Percentiles rank a stretch among this genome's conserved stretches.
phyloP scores from a whole-genome alignment of 2,113 vertebrate species.

The Eurystomus gularis region DNA sequence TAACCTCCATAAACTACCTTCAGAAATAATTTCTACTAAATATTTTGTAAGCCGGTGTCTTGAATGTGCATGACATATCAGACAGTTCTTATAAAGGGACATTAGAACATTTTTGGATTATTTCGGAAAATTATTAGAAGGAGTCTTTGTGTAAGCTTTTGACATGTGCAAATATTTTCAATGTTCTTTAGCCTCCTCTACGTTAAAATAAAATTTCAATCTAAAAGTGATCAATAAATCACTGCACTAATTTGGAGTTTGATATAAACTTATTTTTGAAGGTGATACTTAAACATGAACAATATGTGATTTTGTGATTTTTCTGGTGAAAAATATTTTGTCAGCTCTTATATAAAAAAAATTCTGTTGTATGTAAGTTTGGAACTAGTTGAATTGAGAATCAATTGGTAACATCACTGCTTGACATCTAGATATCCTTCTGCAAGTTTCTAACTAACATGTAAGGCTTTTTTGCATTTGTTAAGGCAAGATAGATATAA shows the following conservation, averaged over 20 bases:
- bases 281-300: not conserved
- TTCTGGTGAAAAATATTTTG: not conserved
- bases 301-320: fast-evolving
- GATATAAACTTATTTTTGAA: not conserved
- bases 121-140: not conserved
- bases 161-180: not conserved
- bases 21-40: not conserved
- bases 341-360: not conserved
- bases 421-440: not conserved
- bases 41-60: not conserved
- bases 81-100: not conserved
- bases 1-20: not conserved
- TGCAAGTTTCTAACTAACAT: not conserved
- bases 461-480: not conserved
- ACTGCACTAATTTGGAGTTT: fast-evolving
- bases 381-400: not conserved
- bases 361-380: not conserved
- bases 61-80: not conserved
- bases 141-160: not conserved
- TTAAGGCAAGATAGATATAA: not conserved
- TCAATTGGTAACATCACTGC: not conserved
- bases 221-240: not conserved
- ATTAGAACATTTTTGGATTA: not conserved
- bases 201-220: not conserved
- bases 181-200: not conserved